phyloP scores from a whole-genome alignment of 1,140 invertebrate species.

The Oncopeltus fasciatus region DNA sequence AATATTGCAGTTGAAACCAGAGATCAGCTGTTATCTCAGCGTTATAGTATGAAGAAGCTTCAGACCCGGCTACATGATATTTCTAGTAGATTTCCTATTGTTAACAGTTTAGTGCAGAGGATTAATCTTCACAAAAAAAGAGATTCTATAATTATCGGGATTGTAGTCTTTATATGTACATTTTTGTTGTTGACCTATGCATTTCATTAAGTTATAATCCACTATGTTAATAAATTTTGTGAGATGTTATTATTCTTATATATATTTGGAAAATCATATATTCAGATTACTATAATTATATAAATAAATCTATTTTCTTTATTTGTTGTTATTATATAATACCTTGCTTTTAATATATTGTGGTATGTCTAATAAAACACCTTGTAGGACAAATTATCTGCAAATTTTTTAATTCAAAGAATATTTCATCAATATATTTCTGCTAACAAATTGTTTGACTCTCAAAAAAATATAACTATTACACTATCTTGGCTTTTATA shows the following conservation, averaged over 20 bases:
- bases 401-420: no score
- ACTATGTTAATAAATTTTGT: not conserved
- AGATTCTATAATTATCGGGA: constrained; percentile 78
- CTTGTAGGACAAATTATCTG: no score
- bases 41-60: constrained; percentile 74
- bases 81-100: constrained; percentile 73
- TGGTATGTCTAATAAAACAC: no score
- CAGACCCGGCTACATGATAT: constrained; percentile 86
- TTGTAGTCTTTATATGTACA: constrained; percentile 72
- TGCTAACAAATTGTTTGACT: no score
- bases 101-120: constrained; percentile 81
- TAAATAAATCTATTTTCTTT: no score
- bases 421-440: no score
- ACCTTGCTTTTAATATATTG: no score
- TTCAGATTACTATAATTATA: not conserved
- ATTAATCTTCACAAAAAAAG: constrained; percentile 83
- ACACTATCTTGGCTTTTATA: no score
- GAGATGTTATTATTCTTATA: not conserved
- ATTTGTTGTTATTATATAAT: no score
- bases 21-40: constrained; percentile 76
- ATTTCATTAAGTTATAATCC: constrained; percentile 34
- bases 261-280: not conserved
- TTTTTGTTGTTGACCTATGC: constrained; percentile 72
- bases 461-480: no score
- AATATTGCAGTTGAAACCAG: constrained; percentile 89